A percentile compares a stretch with the other conserved stretches of the same genome.
phyloP scores from a whole-genome alignment of 2,888 invertebrate species.

The Drosophila birchii region DNA sequence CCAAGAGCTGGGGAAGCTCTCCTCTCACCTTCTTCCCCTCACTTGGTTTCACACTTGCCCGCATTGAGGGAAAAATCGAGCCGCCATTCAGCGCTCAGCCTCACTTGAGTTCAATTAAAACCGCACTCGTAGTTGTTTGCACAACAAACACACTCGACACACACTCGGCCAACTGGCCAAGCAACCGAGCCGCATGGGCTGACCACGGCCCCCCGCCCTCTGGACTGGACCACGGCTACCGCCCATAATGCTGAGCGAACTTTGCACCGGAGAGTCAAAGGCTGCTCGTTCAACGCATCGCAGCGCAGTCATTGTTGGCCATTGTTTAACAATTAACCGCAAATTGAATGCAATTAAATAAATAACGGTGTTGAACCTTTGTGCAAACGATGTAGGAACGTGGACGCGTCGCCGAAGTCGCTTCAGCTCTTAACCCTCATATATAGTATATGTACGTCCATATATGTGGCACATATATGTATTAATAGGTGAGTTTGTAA shows the following conservation, averaged over 20 bases:
- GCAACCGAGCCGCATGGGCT: slow-evolving; percentile 33
- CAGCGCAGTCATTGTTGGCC: slow-evolving; percentile 48
- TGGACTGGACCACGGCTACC: not conserved
- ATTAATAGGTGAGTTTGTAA: slow-evolving; percentile 3
- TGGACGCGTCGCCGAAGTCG: slow-evolving; percentile 43
- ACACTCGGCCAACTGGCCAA: slow-evolving; percentile 52
- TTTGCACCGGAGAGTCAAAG: slow-evolving; percentile 41
- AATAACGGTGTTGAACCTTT: slow-evolving; percentile 81
- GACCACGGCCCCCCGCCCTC: slow-evolving; percentile 10
- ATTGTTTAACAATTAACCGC: slow-evolving; percentile 82
- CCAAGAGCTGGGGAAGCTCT: not conserved
- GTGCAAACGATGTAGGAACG: slow-evolving; percentile 72
- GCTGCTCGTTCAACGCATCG: slow-evolving; percentile 16
- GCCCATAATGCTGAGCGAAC: slow-evolving; percentile 40
- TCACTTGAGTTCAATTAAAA: slow-evolving; percentile 81
- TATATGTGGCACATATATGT: not conserved
- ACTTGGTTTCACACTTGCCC: slow-evolving; percentile 48
- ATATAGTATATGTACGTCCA: not conserved
- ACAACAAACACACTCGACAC: slow-evolving; percentile 69
- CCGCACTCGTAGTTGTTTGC: slow-evolving; percentile 79
- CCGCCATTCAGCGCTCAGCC: slow-evolving; percentile 31
- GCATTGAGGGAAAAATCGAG: slow-evolving; percentile 48
- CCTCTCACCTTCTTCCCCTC: slow-evolving; percentile 1
- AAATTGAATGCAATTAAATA: slow-evolving; percentile 82
- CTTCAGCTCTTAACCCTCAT: slow-evolving; percentile 21